phyloP scores from a whole-genome alignment of 2,113 vertebrate genomes.

The Isichthys henryi region DNA sequence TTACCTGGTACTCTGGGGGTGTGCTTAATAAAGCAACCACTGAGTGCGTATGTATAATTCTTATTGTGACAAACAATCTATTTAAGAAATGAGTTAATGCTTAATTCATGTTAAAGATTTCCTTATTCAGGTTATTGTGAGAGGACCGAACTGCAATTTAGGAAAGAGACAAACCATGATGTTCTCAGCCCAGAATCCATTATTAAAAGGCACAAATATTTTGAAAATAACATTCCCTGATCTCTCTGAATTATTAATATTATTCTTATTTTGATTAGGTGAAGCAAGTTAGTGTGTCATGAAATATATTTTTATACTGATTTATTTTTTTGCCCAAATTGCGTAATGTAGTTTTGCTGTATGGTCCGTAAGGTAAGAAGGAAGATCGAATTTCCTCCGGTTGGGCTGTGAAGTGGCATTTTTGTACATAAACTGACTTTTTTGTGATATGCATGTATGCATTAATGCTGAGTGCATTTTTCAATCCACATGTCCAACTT shows the following conservation, averaged over 20 bases:
- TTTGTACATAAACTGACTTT: conserved; percentile 20
- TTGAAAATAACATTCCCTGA: neutral
- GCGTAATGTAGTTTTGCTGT: neutral
- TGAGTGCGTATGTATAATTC: neutral
- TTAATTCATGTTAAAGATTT: neutral
- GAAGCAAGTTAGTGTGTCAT: neutral
- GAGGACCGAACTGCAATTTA: neutral
- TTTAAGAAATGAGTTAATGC: neutral
- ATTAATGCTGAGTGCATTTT: neutral
- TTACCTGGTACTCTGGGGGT: neutral
- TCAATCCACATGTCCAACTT: neutral
- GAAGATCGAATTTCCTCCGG: conserved; percentile 7
- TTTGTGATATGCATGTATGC: neutral
- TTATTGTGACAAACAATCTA: neutral
- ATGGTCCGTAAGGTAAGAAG: neutral
- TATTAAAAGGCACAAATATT: neutral
- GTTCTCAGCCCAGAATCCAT: neutral
- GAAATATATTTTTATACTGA: conserved; percentile 20
- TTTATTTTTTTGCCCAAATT: neutral
- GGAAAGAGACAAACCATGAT: neutral
- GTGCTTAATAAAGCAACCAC: neutral
- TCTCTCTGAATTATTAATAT: neutral
- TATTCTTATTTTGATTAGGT: neutral
- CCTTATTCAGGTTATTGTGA: neutral
- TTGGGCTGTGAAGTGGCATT: conserved; percentile 5